phyloP scores from a whole-genome alignment of 2,888 invertebrate genomes.

The Cartodere bifasciata region DNA sequence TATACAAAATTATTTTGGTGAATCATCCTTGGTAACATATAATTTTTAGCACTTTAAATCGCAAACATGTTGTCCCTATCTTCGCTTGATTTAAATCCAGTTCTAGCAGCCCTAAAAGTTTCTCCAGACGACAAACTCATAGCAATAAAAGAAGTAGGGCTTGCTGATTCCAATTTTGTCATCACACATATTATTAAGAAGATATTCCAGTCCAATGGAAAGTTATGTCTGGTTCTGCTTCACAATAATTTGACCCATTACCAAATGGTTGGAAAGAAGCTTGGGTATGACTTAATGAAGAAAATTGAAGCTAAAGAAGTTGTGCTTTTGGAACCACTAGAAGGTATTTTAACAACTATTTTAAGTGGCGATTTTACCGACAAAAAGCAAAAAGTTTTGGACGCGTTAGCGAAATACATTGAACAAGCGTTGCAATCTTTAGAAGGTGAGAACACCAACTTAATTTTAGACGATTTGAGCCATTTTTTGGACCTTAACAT shows the following conservation, averaged over 20 bases:
- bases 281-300: conserved; percentile 55
- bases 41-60: no score
- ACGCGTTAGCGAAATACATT: no score
- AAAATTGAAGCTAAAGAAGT: conserved; percentile 38
- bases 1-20: no score
- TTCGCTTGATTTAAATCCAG: conserved; percentile 9
- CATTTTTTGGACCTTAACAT: conserved; percentile 55
- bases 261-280: conserved; percentile 57
- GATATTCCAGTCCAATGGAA: conserved; percentile 46
- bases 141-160: conserved; percentile 54
- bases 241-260: conserved; percentile 64
- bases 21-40: no score
- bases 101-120: conserved; percentile 47
- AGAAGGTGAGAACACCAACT: conserved; percentile 4
- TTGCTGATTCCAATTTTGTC: conserved; percentile 61
- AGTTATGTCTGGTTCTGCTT: conserved; percentile 49
- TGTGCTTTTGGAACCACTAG: not conserved
- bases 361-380: no score
- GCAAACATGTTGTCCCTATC: no score
- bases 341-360: no score
- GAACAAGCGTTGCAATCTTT: conserved; percentile 1
- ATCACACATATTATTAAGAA: conserved; percentile 55
- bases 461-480: conserved; percentile 61
- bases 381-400: no score
- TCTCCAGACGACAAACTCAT: conserved; percentile 48